A percentile compares a stretch with the other conserved stretches of the same genome.
Evolutionary conservation across 2,888 invertebrate genomes (phyloP).

Genomic region (Drymonia ruficornis): DNA sequence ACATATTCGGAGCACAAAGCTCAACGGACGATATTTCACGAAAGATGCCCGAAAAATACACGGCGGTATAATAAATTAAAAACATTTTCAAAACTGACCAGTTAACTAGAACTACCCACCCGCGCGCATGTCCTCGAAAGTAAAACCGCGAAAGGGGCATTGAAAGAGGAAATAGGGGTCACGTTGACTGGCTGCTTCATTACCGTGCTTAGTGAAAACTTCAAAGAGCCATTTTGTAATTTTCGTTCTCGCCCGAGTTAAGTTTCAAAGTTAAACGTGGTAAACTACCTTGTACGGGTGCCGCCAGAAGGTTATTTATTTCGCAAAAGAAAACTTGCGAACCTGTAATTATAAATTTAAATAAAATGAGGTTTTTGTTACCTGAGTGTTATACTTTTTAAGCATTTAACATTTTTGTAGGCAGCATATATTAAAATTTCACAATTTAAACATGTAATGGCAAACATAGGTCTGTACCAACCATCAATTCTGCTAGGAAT

Average conservation of each 20-base stretch:
- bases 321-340: slow-evolving; percentile 23
- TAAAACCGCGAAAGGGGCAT: slow-evolving; percentile 14
- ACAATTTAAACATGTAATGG: too few relatives aligned
- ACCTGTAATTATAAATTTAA: slow-evolving; percentile 13
- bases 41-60: slow-evolving; percentile 54
- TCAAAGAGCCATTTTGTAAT: slow-evolving; percentile 54
- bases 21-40: slow-evolving; percentile 52
- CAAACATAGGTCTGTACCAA: too few relatives aligned
- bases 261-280: slow-evolving; percentile 26
- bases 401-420: too few relatives aligned
- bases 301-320: slow-evolving; percentile 29
- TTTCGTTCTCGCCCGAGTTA: slow-evolving; percentile 38
- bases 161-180: slow-evolving; percentile 33
- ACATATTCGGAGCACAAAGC: slow-evolving; percentile 43
- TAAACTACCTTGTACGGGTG: slow-evolving; percentile 28
- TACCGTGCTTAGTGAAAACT: slow-evolving; percentile 48
- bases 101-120: slow-evolving; percentile 23
- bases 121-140: slow-evolving; percentile 16
- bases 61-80: slow-evolving; percentile 56
- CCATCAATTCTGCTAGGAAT: too few relatives aligned
- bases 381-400: too few relatives aligned
- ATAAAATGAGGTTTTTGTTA: background rate
- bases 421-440: too few relatives aligned
- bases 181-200: slow-evolving; percentile 32
- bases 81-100: slow-evolving; percentile 48